A percentile compares a stretch with the other conserved stretches of the same genome.
Evolutionary conservation across 2,888 invertebrate species (phyloP).

Genomic region (Tetragonula carbonaria): DNA sequence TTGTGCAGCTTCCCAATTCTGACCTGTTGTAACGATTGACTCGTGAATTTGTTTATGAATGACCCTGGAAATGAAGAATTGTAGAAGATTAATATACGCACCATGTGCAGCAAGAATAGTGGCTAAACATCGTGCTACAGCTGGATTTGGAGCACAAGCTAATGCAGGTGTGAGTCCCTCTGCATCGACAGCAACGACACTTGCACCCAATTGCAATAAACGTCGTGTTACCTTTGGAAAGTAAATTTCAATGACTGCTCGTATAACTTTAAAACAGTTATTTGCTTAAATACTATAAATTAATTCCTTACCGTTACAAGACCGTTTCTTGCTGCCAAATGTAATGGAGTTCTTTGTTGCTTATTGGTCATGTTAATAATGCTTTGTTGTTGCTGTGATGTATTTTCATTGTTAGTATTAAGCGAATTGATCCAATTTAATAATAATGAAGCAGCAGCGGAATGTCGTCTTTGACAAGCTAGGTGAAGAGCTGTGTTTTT

Average conservation of each 20-base stretch:
- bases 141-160: conserved; percentile 87
- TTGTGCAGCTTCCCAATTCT: conserved; percentile 75
- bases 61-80: not conserved
- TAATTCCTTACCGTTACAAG: conserved; percentile 84
- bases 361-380: conserved; percentile 85
- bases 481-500: conserved; percentile 87
- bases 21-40: conserved; percentile 61
- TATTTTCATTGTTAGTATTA: conserved; percentile 58
- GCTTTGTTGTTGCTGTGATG: conserved; percentile 65
- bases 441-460: conserved; percentile 85
- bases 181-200: conserved; percentile 86
- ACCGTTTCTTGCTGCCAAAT: conserved; percentile 87
- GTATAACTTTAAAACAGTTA: not conserved
- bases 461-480: conserved; percentile 86
- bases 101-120: conserved; percentile 85
- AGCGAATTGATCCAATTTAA: conserved; percentile 85
- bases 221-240: conserved; percentile 84
- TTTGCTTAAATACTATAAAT: not conserved
- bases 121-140: conserved; percentile 87
- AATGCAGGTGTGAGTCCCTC: conserved; percentile 88
- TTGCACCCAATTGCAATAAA: conserved; percentile 86
- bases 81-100: conserved; percentile 33
- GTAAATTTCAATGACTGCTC: conserved; percentile 1
- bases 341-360: conserved; percentile 87
- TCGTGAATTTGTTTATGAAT: not conserved